Base-by-base conservation (phyloP, 1,140 invertebrate genomes). In the Anthonomus grandis region DNA sequence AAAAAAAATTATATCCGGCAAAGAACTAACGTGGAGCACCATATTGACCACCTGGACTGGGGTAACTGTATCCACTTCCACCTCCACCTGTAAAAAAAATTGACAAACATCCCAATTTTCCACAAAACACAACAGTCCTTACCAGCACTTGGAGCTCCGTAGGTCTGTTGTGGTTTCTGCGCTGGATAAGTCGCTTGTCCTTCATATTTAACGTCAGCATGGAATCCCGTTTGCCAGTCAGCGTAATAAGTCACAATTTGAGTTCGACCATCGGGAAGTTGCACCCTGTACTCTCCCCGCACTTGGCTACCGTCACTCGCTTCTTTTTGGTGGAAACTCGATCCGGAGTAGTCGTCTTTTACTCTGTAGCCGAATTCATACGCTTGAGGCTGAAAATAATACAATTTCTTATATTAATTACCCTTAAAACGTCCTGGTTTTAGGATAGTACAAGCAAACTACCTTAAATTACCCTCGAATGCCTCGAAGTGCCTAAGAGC, bases 281-380 rank as follows among this genome's bases (percentile, higher is more conserved):
- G 79, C 21, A 89, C 86, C 53, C 83, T 75, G 74, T 90, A 90
- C 66, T 87, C 84, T 17, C 87, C 87, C 48, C 76, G 76, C 4
- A 85, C 82, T 24, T 78, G 83, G 65, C 87, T 84, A 0, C 87
- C 87, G 65, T 90, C 86, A 21, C 85, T 87, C 25, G 74, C 79
- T 69, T 89, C 87, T 34, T 82, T 78, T 23, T 85, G 70, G 18
- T 82, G 82, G 68, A 87, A 89, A 62, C 89, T 85, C 53, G 86
- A 87, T 22, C 86, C 86, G 8, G 79, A 80, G 51, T 86, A 83
- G 10, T 80, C 79, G 62, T 89, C 87, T 65, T 86, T 86, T 27
- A 90, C 87, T 17, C 84, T 81, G 70, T 90, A 90, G 2, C 85
- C 86, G 64, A 89, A 90, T 65, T 88, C 84, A 70, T 89, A 90